These are phyloP conservation scores for Tetramorium simillimum DNA, from an alignment of 1,140 invertebrate genomes.

Conservation along the genomic window DNA sequence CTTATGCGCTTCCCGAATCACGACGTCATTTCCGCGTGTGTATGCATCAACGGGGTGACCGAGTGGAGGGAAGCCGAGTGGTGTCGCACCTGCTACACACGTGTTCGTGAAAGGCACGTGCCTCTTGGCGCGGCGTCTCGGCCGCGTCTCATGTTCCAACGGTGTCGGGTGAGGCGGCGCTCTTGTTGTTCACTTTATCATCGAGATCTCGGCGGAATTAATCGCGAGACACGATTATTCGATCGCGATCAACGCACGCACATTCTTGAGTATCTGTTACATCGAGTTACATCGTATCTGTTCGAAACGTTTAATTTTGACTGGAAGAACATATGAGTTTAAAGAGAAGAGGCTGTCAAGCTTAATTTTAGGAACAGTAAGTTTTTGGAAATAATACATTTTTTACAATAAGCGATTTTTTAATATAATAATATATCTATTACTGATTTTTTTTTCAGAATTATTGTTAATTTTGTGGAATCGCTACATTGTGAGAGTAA, in stretches of 20 bases:
- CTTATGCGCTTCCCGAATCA: constrained; percentile 15
- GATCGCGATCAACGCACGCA: background rate
- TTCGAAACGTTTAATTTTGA: background rate
- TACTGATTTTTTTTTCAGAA: background rate
- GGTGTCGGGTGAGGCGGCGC: constrained; percentile 59
- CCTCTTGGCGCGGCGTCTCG: constrained; percentile 48
- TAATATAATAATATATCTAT: background rate
- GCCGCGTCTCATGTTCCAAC: constrained; percentile 50
- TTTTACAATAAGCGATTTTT: background rate
- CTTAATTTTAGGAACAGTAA: background rate
- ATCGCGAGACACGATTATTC: constrained; percentile 36
- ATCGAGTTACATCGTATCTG: background rate
- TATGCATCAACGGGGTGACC: constrained; percentile 1
- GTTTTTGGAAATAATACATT: background rate
- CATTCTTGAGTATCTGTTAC: background rate
- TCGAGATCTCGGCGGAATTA: constrained; percentile 51
- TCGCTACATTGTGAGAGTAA: background rate
- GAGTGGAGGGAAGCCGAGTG: constrained; percentile 2
- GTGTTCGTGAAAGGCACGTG: constrained; percentile 57
- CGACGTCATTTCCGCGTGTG: constrained; percentile 42
- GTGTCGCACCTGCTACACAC: constrained; percentile 49
- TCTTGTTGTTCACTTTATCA: constrained; percentile 60
- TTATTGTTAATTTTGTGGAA: background rate
- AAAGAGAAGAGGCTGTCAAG: background rate
- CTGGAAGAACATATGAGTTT: background rate